Evolutionary conservation across 1,140 invertebrate species (phyloP).

Genomic region (Oreohelix idahoensis): DNA sequence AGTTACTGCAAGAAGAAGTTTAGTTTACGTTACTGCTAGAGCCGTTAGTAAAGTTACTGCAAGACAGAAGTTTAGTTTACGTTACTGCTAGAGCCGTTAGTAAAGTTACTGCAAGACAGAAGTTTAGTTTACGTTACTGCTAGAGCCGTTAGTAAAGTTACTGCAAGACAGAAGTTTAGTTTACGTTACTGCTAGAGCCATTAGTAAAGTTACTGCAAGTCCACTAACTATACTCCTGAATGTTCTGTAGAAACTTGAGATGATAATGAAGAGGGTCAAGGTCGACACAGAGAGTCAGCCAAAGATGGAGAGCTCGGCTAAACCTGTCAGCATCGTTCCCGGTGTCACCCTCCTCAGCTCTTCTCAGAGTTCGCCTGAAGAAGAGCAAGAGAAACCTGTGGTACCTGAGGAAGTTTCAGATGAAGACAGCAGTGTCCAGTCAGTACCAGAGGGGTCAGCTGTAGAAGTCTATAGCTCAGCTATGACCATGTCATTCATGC

Average conservation of each 20-base stretch:
- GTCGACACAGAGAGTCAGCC: constrained; percentile 48
- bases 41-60: too few species aligned
- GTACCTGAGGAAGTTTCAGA: not conserved
- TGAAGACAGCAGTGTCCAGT: not conserved
- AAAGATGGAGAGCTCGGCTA: constrained; percentile 39
- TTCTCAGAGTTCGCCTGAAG: constrained; percentile 35
- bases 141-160: too few species aligned
- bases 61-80: too few species aligned
- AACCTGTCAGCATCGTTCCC: constrained; percentile 48
- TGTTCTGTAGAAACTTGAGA: constrained; percentile 66
- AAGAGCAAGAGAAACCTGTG: constrained; percentile 25
- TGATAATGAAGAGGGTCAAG: constrained; percentile 72
- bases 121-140: too few species aligned
- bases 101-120: too few species aligned
- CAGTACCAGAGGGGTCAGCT: not conserved
- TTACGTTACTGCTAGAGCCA: too few species aligned
- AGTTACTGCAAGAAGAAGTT: too few species aligned
- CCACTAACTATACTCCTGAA: too few species aligned
- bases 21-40: too few species aligned
- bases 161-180: too few species aligned
- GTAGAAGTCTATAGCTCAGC: constrained; percentile 18
- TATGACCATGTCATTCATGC: constrained; percentile 12
- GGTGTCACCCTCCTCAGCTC: constrained; percentile 38
- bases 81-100: too few species aligned
- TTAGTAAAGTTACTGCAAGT: too few species aligned